Conservation (phyloP, 1,140 invertebrate genomes). For the Protaetia brevitarsis region DNA sequence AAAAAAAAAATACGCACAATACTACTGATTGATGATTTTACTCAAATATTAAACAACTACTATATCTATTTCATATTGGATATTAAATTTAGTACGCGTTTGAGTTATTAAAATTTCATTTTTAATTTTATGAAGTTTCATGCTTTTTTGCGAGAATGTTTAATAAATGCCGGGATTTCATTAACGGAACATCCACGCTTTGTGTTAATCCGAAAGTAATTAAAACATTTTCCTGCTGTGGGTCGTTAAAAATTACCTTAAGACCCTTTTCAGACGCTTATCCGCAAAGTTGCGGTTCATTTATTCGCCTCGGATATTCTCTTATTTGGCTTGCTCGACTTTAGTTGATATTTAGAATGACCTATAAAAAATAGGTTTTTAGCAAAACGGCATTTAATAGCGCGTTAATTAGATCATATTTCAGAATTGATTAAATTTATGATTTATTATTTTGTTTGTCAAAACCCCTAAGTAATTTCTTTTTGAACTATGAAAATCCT, state of each 20-base stretch:
- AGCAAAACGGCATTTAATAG: too few relatives aligned
- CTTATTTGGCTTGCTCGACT: neutral
- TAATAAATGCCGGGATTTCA: too few relatives aligned
- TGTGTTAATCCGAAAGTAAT: neutral
- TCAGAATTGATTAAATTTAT: too few relatives aligned
- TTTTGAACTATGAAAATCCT: too few relatives aligned
- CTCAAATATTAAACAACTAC: neutral
- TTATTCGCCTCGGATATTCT: neutral
- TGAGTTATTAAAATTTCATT: too few relatives aligned
- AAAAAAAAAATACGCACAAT: slow-evolving; percentile 31
- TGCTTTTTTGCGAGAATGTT: too few relatives aligned
- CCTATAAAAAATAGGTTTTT: too few relatives aligned
- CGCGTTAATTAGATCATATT: too few relatives aligned
- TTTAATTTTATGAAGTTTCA: too few relatives aligned
- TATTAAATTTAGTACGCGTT: neutral
- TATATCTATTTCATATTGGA: too few relatives aligned
- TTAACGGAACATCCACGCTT: neutral
- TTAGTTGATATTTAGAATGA: neutral
- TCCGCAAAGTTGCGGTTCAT: slow-evolving; percentile 1
- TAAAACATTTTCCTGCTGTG: slow-evolving; percentile 7
- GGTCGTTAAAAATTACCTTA: slow-evolving; percentile 7
- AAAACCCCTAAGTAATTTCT: too few relatives aligned
- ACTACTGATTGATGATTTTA: neutral
- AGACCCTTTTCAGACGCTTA: neutral
- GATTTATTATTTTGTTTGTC: too few relatives aligned